Base-by-base conservation (phyloP, 37 sponge, comb jelly and placozoan genomes). In the Ianthella basta region DNA sequence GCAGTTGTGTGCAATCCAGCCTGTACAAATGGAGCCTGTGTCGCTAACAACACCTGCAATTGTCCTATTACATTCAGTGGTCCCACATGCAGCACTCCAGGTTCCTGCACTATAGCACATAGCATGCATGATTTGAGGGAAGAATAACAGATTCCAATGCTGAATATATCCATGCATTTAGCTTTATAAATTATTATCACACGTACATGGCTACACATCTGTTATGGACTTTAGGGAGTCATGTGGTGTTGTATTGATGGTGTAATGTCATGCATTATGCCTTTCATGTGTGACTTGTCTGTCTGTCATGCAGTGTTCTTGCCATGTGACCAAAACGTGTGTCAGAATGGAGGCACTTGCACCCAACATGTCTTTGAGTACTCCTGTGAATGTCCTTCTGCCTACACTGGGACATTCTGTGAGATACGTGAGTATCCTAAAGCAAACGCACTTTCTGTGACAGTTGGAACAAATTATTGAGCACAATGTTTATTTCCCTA, bases 341-440 rank as follows among this genome's bases (percentile, higher is more conserved):
- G 91, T 67, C n/a, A 83, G 37, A 90, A 86, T 69, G 59, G 59
- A 67, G 91, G 81, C 4, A 86, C 83, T 66, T 90, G 91, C 39
- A 56, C 37, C 4, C 56, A 84, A 59, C 81, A 80, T 55, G 85
- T 32, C 23, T 35, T 29, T n/a, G 70, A 57, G 24, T 57, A 64
- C 60, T 29, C n/a, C 0, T 89, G 89, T 55, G 36, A 59, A 0
- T 89, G 89, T 25, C 59, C 80, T 23, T 39, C 30, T 57, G 85
- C 30, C 15, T 89, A 59, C 60, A 84, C 15, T 70, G 89, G 89
- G 15, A 41, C 59, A 37, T 81, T 84, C 57, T 89, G 89, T 81
- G 83, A 88, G 14, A 21, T 24, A 24, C 36, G 82, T 82, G 61
- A 82, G 66, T 60, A n/a, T n/a, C n/a, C n/a, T n/a, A n/a, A 38